A percentile compares a stretch with the other conserved stretches of the same genome.
Evolutionary conservation across 2,113 vertebrate genomes (phyloP).

Genomic region (Bombycilla garrulus): DNA sequence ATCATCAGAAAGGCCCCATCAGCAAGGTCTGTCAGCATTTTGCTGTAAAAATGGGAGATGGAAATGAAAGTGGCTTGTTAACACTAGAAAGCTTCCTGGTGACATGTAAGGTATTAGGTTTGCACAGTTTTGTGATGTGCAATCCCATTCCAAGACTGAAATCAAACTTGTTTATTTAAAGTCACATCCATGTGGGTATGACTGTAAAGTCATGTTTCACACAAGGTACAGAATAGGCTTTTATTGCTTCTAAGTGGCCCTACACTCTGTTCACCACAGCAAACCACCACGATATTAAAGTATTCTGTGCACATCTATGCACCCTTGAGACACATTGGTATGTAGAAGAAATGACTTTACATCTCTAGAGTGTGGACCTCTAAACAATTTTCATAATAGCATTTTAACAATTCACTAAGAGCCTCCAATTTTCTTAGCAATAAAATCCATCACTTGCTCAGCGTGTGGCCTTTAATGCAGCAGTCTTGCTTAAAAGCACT

Average conservation of each 20-base stretch:
- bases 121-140: not conserved
- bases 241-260: not conserved
- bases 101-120: not conserved
- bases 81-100: not conserved
- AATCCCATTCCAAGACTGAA: not conserved
- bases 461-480: slow-evolving; percentile 15
- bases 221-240: not conserved
- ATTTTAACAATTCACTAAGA: slow-evolving; percentile 42
- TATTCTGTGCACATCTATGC: not conserved
- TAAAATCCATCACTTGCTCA: slow-evolving; percentile 46
- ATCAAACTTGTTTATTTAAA: not conserved
- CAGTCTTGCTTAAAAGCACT: slow-evolving; percentile 17
- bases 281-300: not conserved
- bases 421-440: not conserved
- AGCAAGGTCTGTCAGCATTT: not conserved
- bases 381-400: not conserved
- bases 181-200: not conserved
- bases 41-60: not conserved
- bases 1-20: not conserved
- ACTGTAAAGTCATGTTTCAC: not conserved
- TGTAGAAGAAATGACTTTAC: not conserved
- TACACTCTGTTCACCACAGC: not conserved
- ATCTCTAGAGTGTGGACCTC: not conserved
- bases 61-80: not conserved
- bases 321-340: not conserved